Percentiles rank a stretch among this genome's conserved stretches.
Conservation (phyloP, 2,888 invertebrate species). For the Barypeithes pellucidus region DNA sequence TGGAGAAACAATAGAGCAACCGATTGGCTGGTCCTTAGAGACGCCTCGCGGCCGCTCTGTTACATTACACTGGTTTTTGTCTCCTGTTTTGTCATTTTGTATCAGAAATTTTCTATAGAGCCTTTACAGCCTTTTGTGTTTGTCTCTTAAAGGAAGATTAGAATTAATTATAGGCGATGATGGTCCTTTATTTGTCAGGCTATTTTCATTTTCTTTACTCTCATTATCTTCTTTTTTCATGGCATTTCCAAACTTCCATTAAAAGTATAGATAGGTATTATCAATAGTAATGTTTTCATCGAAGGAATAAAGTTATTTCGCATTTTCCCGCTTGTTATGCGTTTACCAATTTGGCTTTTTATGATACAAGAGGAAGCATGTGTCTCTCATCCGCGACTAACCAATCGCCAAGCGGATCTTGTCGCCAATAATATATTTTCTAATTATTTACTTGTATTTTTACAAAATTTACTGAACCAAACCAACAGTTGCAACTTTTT, state of each 20-base stretch:
- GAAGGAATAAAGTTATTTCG: too few relatives aligned
- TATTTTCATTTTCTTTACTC: conserved; percentile 6
- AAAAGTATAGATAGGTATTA: too few relatives aligned
- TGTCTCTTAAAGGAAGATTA: conserved; percentile 71
- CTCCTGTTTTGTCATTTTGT: conserved; percentile 71
- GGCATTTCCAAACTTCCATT: neutral
- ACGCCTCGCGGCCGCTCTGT: conserved; percentile 62
- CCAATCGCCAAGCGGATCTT: too few relatives aligned
- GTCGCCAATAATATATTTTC: too few relatives aligned
- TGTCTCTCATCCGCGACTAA: too few relatives aligned
- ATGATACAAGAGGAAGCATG: too few relatives aligned
- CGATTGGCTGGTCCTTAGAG: conserved; percentile 65
- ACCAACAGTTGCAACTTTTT: too few relatives aligned
- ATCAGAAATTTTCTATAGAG: conserved; percentile 70
- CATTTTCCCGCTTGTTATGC: too few relatives aligned
- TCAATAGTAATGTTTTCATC: too few relatives aligned
- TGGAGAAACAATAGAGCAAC: conserved; percentile 68
- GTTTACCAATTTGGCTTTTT: too few relatives aligned
- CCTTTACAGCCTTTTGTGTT: conserved; percentile 67
- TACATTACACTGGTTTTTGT: conserved; percentile 70
- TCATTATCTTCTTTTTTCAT: neutral
- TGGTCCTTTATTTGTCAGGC: conserved; percentile 60
- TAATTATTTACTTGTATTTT: too few relatives aligned
- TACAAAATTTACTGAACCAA: too few relatives aligned
- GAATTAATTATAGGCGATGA: conserved; percentile 72